Evolutionary conservation across 1,140 invertebrate species (phyloP), one percentile per base, ranked within the genome.

Genomic region (Monochamus saltuarius): DNA sequence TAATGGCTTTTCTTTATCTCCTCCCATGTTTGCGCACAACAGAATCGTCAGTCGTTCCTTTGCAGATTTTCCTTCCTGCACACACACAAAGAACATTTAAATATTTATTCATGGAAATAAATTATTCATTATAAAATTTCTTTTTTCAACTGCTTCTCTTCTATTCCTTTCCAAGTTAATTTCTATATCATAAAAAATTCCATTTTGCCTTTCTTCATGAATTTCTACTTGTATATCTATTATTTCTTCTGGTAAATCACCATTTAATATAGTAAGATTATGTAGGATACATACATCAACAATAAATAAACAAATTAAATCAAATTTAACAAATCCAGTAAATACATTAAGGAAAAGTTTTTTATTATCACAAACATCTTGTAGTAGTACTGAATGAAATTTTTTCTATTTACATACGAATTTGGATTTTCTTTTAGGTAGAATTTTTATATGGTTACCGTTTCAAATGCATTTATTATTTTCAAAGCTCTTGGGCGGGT

Each of bases 161-260:
- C 19, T 46, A 16, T 46, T 29, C 22, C 2, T 29, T 29, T 29
- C 43, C 10, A 46, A 7, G 19, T 46, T 46, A 17, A 19, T 14
- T 17, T 17, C 16, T 16, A n/a, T 9, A 46, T 7, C 9, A 2
- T 46, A 4, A 17, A 14, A 10, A 17, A 17, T 19, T 11, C 19
- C 19, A 10, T 14, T n/a, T 46, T 46, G n/a, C 13, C 11, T 45
- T 45, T 46, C 43, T 46, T 46, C 43, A 14, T 46, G 1, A 10
- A 46, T 46, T 46, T 46, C 43, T 46, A 1, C 9, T 17, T 46
- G n/a, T 14, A 46, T 14, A 46, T 46, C 9, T 4, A 46, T 46
- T 46, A 46, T 46, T 10, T 46, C 43, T 14, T 46, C 43, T 46
- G 43, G n/a, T 10, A 17, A 10, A 46, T 46, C 43, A n/a, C 43